These are phyloP conservation scores for Darevskia nairensis DNA, from an alignment of 2,797 vertebrate genomes.

Conservation along the genomic window DNA sequence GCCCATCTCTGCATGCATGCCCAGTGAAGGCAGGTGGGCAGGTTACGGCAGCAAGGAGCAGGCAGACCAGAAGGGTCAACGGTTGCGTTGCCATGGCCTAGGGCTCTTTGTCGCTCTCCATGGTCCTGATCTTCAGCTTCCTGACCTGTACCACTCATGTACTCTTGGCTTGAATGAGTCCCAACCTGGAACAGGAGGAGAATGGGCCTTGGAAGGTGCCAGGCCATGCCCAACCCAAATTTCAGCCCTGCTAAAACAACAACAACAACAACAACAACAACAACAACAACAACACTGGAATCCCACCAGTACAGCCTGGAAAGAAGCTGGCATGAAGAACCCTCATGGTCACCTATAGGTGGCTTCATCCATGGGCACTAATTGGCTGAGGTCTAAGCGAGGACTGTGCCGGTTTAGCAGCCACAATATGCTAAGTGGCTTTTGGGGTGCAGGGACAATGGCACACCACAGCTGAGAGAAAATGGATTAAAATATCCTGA, in stretches of 20 bases:
- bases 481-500: too few species aligned
- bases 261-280: too few species aligned
- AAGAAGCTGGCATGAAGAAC: background rate
- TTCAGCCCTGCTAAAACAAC: background rate
- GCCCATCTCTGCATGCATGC: background rate
- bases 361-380: background rate
- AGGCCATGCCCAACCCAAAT: background rate
- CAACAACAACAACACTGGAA: too few species aligned
- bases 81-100: background rate
- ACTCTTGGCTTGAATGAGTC: background rate
- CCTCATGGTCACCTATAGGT: background rate
- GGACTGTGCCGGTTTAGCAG: too few species aligned
- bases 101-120: background rate
- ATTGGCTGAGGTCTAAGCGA: background rate
- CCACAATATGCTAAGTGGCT: too few species aligned
- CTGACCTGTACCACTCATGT: background rate
- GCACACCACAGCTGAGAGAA: too few species aligned
- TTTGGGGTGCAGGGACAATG: too few species aligned
- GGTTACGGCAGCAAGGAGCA: background rate
- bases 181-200: background rate
- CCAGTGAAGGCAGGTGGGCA: too few species aligned
- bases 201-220: background rate
- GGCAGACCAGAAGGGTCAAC: background rate
- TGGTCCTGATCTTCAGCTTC: background rate
- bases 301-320: too few species aligned